Conservation (phyloP, 2,888 invertebrate genomes). For the Melieria picta region DNA sequence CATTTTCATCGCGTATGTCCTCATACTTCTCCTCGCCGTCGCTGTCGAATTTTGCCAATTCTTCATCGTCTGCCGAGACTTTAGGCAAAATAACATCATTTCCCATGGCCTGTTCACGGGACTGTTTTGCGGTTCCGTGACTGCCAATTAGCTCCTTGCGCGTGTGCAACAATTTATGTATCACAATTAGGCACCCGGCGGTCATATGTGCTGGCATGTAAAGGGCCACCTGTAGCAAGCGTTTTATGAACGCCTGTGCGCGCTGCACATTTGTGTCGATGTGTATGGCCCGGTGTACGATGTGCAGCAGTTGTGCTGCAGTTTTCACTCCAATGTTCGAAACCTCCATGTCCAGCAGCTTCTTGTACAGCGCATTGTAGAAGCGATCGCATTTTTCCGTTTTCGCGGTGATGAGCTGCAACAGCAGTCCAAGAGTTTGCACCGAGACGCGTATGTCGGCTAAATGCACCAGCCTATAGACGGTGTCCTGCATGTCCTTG, state of each 20-base stretch:
- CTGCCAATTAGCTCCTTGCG: conserved; percentile 69
- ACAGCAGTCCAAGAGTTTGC: conserved; percentile 65
- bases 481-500: conserved; percentile 70
- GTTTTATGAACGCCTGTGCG: conserved; percentile 85
- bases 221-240: conserved; percentile 77
- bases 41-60: conserved; percentile 60
- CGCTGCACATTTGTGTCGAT: conserved; percentile 79
- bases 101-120: conserved; percentile 47
- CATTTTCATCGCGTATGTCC: conserved; percentile 50
- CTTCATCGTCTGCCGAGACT: conserved; percentile 45
- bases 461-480: conserved; percentile 84
- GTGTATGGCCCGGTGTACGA: conserved; percentile 86
- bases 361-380: conserved; percentile 89
- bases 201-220: conserved; percentile 80
- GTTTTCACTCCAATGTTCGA: conserved; percentile 69
- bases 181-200: conserved; percentile 80
- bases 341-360: conserved; percentile 81
- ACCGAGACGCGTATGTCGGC: conserved; percentile 78
- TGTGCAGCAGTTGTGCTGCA: conserved; percentile 84
- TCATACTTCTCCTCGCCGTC: conserved; percentile 62
- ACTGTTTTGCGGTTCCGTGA: conserved; percentile 47
- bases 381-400: conserved; percentile 68
- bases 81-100: conserved; percentile 33
- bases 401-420: conserved; percentile 60
- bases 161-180: conserved; percentile 69